Conservation (phyloP, 2,113 vertebrate species). For the Beaufortia kweichowensis region DNA sequence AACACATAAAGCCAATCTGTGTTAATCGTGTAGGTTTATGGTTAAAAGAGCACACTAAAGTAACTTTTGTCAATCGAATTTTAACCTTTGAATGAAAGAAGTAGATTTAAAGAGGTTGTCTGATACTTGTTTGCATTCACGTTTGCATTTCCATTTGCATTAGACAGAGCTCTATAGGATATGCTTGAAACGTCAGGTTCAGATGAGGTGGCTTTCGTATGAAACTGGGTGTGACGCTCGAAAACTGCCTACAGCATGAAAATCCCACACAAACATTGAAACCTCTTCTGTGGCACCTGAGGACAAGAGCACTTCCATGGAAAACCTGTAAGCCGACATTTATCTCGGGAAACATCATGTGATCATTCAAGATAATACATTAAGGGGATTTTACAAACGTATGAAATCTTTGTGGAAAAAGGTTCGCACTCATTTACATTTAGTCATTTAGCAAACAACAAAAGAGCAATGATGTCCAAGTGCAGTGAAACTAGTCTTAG, state of each 20-base stretch:
- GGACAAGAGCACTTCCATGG: neutral
- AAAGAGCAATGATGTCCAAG: too few relatives aligned
- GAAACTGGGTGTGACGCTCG: neutral
- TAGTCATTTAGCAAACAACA: too few relatives aligned
- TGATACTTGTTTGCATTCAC: constrained; percentile 3
- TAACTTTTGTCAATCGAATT: neutral
- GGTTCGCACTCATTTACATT: too few relatives aligned
- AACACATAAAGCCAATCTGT: neutral
- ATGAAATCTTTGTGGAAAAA: too few relatives aligned
- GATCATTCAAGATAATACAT: neutral
- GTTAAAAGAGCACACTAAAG: neutral
- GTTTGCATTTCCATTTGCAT: constrained; percentile 29
- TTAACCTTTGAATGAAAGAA: neutral
- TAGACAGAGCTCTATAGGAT: too few relatives aligned
- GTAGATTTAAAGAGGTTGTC: neutral
- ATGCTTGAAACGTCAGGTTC: neutral
- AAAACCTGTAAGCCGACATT: neutral
- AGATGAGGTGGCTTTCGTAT: neutral
- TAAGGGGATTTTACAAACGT: too few relatives aligned
- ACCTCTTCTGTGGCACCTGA: neutral
- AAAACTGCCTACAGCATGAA: neutral
- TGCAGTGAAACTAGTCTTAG: too few relatives aligned
- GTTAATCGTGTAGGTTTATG: neutral
- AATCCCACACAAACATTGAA: neutral
- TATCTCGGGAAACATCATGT: neutral